Base-by-base conservation (phyloP, 2,113 vertebrate species). In the Aleadryas rufinucha region DNA sequence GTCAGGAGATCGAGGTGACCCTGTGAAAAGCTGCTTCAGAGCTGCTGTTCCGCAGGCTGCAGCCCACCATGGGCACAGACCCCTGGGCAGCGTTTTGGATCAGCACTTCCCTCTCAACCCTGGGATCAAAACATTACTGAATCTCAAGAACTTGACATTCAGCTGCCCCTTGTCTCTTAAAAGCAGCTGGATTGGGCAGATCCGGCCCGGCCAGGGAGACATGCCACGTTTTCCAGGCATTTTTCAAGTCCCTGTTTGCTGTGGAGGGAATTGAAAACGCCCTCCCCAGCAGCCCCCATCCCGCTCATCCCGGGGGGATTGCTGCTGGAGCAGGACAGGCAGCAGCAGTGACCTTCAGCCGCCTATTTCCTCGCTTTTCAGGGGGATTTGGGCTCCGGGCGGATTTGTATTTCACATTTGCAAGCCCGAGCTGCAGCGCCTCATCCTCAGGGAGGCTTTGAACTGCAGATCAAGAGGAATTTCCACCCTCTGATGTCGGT, bases 401-500 rank as follows among this genome's bases (percentile, higher is more conserved):
- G 10, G 93, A 92, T 94, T 82, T 87, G 89, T 89, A 47, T 93
- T 82, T 87, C 94, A 75, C 81, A 94, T 96, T 96, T 94, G 93
- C 95, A 95, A 94, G 88, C 44, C 76, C 57, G 14, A 95, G 94
- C 85, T 53, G 96, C 83, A 96, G 90, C 41, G 57, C 87, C 80
- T 79, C 89, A 44, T 96, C 95, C 95, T 96, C 89, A 57, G 94
- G 94, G 93, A 97, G 95, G 94, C 96, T 97, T 97, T 97, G 96
- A 96, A 96, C 94, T 94, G 93, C 89, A 95, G 81, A 97, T 96
- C 95, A 94, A 96, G 96, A 95, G 96, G 95, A 96, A 96, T 96
- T 96, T 96, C 95, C 95, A 94, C 42, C 65, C 94, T 96, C 93
- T 95, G 96, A 96, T 96, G 96, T 96, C 61, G 77, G 91, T 90